Conservation (phyloP, 1,140 invertebrate genomes). For the Bombus balteatus region DNA sequence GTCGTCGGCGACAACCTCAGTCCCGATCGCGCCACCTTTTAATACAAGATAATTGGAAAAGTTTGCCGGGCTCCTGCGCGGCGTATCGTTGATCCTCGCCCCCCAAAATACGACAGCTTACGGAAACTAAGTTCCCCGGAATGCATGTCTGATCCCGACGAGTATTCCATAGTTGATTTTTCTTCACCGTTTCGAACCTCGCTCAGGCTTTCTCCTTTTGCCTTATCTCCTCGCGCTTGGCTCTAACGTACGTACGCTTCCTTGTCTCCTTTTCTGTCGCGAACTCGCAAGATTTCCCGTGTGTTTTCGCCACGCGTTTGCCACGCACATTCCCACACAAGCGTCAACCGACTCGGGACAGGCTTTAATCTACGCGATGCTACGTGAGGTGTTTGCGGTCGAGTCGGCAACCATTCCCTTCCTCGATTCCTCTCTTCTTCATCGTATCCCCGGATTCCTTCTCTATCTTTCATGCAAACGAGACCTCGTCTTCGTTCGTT, state of each 20-base stretch:
- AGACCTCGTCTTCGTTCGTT: background rate
- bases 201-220: background rate
- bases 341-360: constrained; percentile 1
- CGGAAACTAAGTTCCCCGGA: constrained; percentile 51
- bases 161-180: constrained; percentile 59
- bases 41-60: constrained; percentile 57
- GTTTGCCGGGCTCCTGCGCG: constrained; percentile 21
- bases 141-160: constrained; percentile 65
- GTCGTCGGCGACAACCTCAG: background rate
- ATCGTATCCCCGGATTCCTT: background rate
- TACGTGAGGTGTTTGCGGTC: constrained; percentile 76
- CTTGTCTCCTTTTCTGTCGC: constrained; percentile 28
- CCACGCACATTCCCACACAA: constrained; percentile 28
- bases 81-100: background rate
- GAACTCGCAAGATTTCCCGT: constrained; percentile 74
- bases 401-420: constrained; percentile 25
- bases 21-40: constrained; percentile 55
- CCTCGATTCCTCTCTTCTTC: constrained; percentile 7
- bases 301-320: constrained; percentile 64
- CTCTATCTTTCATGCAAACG: background rate
- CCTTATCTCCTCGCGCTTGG: background rate
- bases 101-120: constrained; percentile 22
- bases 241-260: constrained; percentile 21
- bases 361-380: constrained; percentile 75
- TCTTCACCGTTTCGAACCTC: constrained; percentile 10